Evolutionary conservation across 2,113 vertebrate species (phyloP), one percentile per base, ranked within the genome.

Genomic region (Lophochroa leadbeateri): DNA sequence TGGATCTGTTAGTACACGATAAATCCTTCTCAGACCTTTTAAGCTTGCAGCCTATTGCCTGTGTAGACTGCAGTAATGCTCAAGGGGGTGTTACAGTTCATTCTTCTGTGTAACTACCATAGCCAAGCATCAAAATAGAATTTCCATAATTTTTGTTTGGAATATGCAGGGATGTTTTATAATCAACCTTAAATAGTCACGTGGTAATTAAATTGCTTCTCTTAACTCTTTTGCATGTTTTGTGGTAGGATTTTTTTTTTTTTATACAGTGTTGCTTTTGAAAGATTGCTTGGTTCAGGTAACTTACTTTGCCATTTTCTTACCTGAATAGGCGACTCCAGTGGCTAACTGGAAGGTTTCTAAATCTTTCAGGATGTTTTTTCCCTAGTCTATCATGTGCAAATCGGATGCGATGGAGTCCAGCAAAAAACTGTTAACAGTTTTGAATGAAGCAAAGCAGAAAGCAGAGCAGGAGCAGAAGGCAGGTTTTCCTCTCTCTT

Each of bases 21-120:
- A 97, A 97, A 95, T 91, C 94, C 94, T 95, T 90, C 91, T 97
- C 67, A 96, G 95, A 90, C 95, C 78, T 84, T 84, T 94, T 95
- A 97, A 97, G 61, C 87, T 92, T 47, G 15, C 70, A 92, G 92
- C 82, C 97, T 95, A 94, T 78, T 96, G 91, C 82, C 78, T 71
- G 25, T 92, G 50, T 46, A 49, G 81, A 43, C 69, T 89, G 31
- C 65, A 77, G 24, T 83, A 88, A 79, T 70, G 81, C 71, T 50
- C 47, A 47, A 47, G 57, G 68, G 71, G n/a, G 31, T 95, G 82
- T 87, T 71, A 6, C 21, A 46, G 78, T 81, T 92, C 81, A 69
- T 70, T 35, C 7, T 77, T 80, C 44, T 64, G 21, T 61, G 11
- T 17, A 39, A 35, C 49, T 91, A 39, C 57, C n/a, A 23, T 33